phyloP scores from a whole-genome alignment of 2,888 invertebrate species.

The Diaphora mendica region DNA sequence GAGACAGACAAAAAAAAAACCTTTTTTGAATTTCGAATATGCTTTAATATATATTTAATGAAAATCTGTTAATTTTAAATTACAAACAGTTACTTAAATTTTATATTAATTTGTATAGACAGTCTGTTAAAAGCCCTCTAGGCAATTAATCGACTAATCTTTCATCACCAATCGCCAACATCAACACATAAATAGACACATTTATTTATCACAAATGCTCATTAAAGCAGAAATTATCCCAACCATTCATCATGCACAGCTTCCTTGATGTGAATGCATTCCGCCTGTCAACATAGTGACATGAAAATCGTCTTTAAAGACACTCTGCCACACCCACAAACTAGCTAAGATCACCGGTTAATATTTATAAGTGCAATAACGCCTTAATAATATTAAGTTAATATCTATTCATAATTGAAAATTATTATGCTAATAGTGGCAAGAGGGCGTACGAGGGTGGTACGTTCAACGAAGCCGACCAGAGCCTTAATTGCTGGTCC shows the following conservation, averaged over 20 bases:
- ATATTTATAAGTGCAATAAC: conserved; percentile 85
- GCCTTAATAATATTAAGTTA: too few relatives aligned
- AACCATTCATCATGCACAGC: conserved; percentile 68
- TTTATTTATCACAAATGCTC: conserved; percentile 67
- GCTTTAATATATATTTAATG: too few relatives aligned
- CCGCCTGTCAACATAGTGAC: conserved; percentile 72
- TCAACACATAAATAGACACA: conserved; percentile 52
- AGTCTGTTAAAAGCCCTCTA: conserved; percentile 2
- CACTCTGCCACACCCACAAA: conserved; percentile 65
- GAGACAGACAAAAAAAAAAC: too few relatives aligned
- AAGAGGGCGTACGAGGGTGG: conserved; percentile 74
- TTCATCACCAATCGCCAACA: conserved; percentile 15
- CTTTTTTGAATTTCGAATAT: too few relatives aligned
- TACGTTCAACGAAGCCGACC: conserved; percentile 66
- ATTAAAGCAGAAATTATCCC: conserved; percentile 68
- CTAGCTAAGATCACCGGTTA: conserved; percentile 71
- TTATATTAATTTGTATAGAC: background rate
- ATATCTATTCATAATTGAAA: conserved; percentile 86
- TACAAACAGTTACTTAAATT: background rate
- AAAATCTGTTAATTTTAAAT: too few relatives aligned
- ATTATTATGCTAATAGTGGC: conserved; percentile 85
- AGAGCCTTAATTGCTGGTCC: conserved; percentile 71
- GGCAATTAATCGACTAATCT: background rate
- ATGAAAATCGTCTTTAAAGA: conserved; percentile 72
- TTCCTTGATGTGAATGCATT: conserved; percentile 71